Base-by-base conservation (phyloP, 2,888 invertebrate genomes). In the Sarcophaga caerulescens region DNA sequence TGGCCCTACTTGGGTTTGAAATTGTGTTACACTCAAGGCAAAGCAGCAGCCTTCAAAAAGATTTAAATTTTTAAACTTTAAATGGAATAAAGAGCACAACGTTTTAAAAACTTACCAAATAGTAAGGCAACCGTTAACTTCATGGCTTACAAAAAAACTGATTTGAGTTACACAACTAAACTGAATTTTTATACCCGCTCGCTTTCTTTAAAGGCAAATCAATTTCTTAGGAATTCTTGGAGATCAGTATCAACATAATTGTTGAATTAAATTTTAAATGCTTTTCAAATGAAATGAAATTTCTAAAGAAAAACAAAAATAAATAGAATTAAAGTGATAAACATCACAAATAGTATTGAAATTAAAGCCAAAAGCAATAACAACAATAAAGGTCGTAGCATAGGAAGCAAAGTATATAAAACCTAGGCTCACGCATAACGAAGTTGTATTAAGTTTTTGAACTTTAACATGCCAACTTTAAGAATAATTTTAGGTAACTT, bases 1-100 rank as follows among this genome's bases (percentile, higher is more conserved):
- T 19, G 77, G 65, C 23, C 89, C 87, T 19, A 81, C 52, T 19
- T 85, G 76, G 12, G 59, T 19, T 8, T 60, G 17, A 11, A 69
- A 85, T 69, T 81, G 88, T 23, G 81, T 8, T 12, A 23, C 35
- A n/a, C 17, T 59, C 10, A 78, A 14, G 12, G n/a, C 11, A 12
- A 75, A 25, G 21, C 65, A 65, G n/a, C 63, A 23, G 12, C 59
- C 69, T 74, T 52, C 8, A n/a, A 52, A 4, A 14, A 14, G 1
- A 52, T 23, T 69, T 59, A 35, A 11, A 3, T 21, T 60, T 60
- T 21, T 14, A 4, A 52, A 52, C 14, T 14, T 52, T 1, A 4
- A 12, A 52, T 52, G 52, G 17, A 52, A 14, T 14, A 14, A 52
- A 47, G 4, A 12, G 14, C 14, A 11, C 4, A 14, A 52, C 17